Evolutionary conservation across 2,113 vertebrate species (phyloP).

Genomic region (Heterochromis multidens): DNA sequence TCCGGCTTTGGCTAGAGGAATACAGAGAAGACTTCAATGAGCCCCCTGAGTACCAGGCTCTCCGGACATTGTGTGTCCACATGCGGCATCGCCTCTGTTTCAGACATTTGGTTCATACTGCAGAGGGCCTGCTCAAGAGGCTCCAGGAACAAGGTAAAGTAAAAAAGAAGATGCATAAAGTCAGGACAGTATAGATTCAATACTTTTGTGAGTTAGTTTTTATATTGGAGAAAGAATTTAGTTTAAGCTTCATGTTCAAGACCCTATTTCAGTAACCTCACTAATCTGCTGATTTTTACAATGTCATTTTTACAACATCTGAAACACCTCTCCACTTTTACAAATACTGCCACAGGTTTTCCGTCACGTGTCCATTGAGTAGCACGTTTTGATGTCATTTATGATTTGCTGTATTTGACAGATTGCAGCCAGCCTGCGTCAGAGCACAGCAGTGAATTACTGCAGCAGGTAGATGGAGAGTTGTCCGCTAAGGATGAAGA

Average conservation of each 20-base stretch:
- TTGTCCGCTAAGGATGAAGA: background rate
- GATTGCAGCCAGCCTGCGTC: slow-evolving; percentile 37
- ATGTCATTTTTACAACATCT: background rate
- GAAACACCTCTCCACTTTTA: background rate
- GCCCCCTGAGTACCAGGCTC: slow-evolving; percentile 69
- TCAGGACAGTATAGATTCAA: background rate
- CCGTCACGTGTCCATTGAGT: background rate
- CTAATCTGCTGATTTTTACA: background rate
- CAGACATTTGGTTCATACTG: slow-evolving; percentile 63
- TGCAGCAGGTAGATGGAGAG: slow-evolving; percentile 21
- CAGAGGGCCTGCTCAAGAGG: slow-evolving; percentile 70
- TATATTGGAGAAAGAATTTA: background rate
- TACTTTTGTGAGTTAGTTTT: background rate
- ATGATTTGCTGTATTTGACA: slow-evolving; percentile 7
- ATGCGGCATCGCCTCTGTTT: slow-evolving; percentile 70
- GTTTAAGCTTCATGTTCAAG: background rate
- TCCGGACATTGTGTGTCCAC: slow-evolving; percentile 67
- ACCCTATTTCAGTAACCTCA: background rate
- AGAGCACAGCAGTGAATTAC: background rate
- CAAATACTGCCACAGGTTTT: background rate
- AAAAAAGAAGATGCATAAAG: accelerated
- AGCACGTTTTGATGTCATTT: background rate
- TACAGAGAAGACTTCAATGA: slow-evolving; percentile 80
- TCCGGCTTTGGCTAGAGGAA: slow-evolving; percentile 79
- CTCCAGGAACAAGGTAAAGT: slow-evolving; percentile 66